Percentiles rank a stretch among this genome's conserved stretches.
These are phyloP conservation scores for Stegana nigrithorax DNA, from an alignment of 2,888 invertebrate genomes.

Conservation along the genomic window DNA sequence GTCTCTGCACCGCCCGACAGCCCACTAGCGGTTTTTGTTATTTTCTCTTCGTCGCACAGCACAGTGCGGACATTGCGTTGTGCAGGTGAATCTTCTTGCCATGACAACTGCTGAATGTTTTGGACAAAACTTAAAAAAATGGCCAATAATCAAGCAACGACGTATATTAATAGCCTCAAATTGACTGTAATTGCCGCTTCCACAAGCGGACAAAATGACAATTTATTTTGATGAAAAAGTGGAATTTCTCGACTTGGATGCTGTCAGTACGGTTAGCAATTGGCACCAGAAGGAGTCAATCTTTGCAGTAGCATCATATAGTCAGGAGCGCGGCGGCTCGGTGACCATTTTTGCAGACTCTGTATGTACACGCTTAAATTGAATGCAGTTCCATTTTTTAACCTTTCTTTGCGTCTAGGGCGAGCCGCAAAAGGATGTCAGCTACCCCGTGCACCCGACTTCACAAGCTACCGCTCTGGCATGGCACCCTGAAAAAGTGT, in stretches of 20 bases:
- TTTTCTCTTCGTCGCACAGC: too few species aligned
- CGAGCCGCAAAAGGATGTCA: constrained; percentile 79
- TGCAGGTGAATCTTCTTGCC: too few species aligned
- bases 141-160: too few species aligned
- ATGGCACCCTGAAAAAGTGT: constrained; percentile 90
- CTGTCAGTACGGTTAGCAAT: constrained; percentile 82
- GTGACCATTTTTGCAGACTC: constrained; percentile 89
- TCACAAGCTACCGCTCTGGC: constrained; percentile 84
- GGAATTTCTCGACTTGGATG: constrained; percentile 79
- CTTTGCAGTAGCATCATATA: constrained; percentile 87
- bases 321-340: constrained; percentile 88
- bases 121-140: too few species aligned
- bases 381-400: not conserved
- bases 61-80: too few species aligned
- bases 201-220: too few species aligned
- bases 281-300: constrained; percentile 88
- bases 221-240: constrained; percentile 87
- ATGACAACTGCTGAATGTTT: too few species aligned
- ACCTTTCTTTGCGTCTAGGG: constrained; percentile 72
- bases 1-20: too few species aligned
- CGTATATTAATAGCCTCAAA: too few species aligned
- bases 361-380: constrained; percentile 73
- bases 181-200: too few species aligned
- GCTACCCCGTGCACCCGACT: constrained; percentile 79
- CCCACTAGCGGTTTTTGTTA: too few species aligned